Evolutionary conservation across 2,888 invertebrate genomes (phyloP), one percentile per base, ranked within the genome.

Genomic region (Drosophila borealis): DNA sequence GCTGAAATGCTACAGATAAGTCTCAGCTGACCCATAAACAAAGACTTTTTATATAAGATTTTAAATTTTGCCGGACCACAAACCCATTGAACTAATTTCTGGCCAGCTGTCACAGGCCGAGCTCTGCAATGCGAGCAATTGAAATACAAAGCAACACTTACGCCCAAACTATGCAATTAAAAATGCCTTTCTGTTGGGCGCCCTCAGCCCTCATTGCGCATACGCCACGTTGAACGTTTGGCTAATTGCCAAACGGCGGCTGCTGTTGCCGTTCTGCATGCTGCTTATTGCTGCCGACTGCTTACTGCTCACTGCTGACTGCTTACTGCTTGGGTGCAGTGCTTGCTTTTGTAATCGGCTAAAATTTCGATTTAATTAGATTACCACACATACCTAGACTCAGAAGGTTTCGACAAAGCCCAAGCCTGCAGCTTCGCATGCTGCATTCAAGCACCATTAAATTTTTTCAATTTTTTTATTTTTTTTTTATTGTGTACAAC

Each of bases 361-460:
- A 57, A 84, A 86, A 78, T 83, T 87, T 83, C 81, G 74, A 84
- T 78, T 83, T 83, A 83, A 83, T 83, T 83, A 83, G 84, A 84
- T 83, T 83, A 81, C 84, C 85, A 84, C 76, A 81, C 80, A 74
- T 21, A 77, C 54, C 56, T 48, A 65, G 48, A 34, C 77, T 36
- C 68, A 66, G 59, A 59, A 71, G 56, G 56, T 65, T 62, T 57
- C 70, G 25, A 36, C 46, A 46, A 42, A 71, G 50, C 44, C 61
- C 51, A 54, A 59, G 49, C 56, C 64, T 39, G 36, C 51, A 65
- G 45, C 55, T n/a, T 14, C 51, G 45, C 42, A 37, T 13, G 10
- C 42, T 51, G 63, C 66, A 67, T 65, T 72, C 65, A 73, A 73
- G 66, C 70, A 60, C 45, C 71, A 82, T 77, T 80, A 80, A 48